These are phyloP conservation scores for Tethya wilhelma DNA, from an alignment of 37 sponge, comb jelly and placozoan species.

Conservation along the genomic window DNA sequence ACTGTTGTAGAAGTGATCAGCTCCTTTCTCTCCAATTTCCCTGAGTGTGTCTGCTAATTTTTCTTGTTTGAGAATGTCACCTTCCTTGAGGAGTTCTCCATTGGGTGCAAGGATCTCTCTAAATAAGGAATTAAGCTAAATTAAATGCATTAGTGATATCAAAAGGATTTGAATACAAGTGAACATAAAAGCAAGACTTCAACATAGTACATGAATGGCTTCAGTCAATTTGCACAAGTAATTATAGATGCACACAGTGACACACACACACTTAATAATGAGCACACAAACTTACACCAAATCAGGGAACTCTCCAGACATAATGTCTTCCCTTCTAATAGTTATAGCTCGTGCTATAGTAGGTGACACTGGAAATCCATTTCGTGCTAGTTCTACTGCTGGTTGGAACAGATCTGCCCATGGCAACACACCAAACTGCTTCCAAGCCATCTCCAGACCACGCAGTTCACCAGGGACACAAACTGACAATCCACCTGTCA, in stretches of 20 bases:
- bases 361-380: constrained; percentile 69
- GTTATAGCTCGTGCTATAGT: constrained; percentile 71
- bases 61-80: constrained; percentile 67
- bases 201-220: no score
- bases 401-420: constrained; percentile 80
- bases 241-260: not conserved
- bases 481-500: constrained; percentile 82
- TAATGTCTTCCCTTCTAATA: not conserved
- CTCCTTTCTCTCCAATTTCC: constrained; percentile 47
- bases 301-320: constrained; percentile 41
- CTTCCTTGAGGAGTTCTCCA: constrained; percentile 47
- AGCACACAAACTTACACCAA: constrained; percentile 54
- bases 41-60: constrained; percentile 72
- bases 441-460: constrained; percentile 69
- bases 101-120: constrained; percentile 41
- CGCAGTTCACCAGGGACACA: constrained; percentile 84
- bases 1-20: constrained; percentile 75
- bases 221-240: not conserved
- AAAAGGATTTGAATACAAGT: no score
- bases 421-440: constrained; percentile 57
- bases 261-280: no score
- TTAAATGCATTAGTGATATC: not conserved
- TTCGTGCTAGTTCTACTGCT: constrained; percentile 62
- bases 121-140: not conserved
- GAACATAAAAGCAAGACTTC: no score